Evolutionary conservation across 37 sponge, comb jelly and placozoan genomes (phyloP), one percentile per base, ranked within the genome.

Genomic region (Corticium candelabrum): DNA sequence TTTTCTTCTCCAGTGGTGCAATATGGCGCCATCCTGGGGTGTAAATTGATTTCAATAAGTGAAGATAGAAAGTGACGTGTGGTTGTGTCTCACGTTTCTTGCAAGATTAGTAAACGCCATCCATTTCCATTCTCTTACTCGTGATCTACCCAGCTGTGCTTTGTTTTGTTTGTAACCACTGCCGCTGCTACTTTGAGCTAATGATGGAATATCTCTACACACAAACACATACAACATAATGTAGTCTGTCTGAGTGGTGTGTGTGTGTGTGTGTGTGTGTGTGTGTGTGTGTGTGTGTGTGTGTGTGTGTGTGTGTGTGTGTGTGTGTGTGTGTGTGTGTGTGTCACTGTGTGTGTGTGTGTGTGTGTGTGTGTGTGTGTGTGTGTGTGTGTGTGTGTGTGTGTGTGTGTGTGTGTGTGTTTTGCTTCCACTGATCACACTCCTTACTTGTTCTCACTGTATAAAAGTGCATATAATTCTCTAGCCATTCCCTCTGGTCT

Each of bases 81-180:
- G 11, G 56, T 2, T 2, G 11, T 34, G 34, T 43, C 84, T 40
- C 69, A 87, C 95, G 27, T 62, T 74, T 82, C 99, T 79, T 34
- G 99, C 99, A 31, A 84, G 85, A 82, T 97, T 97, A 33, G 85
- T 87, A 77, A 97, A 97, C 32, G 87, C 84, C 40, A 82, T 85
- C 97, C 94, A 93, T 74, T 88, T 89, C 97, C 97, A 96, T 35
- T 84, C 69, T 11, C 94, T 78, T 3, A 90, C 94, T 3, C 83
- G 77, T 34, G 82, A 81, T 39, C 86, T 41, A 0, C 95, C 95
- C 69, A 94, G 75, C 30, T 87, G 57, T 38, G 95, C 95, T 73
- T 83, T 87, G 3, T 85, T 82, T 70, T 90, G 91, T 41, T 88
- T 77, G 81, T 94, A 94, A 41, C 95, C 95, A 57, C 77, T 57